These are phyloP conservation scores for Pseudococcus viburni DNA, from an alignment of 2,888 invertebrate species.

Conservation along the genomic window DNA sequence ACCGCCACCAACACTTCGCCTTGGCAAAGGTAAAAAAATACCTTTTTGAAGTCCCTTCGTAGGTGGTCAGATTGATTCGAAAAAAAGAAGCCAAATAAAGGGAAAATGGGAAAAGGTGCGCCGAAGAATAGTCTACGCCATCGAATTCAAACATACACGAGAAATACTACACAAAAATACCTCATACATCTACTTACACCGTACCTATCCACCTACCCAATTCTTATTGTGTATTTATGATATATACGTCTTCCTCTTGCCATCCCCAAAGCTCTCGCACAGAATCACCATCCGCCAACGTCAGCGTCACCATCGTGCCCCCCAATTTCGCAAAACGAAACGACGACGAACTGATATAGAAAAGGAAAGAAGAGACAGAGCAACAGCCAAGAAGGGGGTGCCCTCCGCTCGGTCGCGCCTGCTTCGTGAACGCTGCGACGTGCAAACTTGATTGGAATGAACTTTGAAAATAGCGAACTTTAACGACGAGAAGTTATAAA, in stretches of 20 bases:
- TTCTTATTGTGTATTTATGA: background rate
- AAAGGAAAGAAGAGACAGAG: background rate
- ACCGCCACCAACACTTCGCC: no score
- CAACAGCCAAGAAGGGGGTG: background rate
- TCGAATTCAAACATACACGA: no score
- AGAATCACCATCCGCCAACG: background rate
- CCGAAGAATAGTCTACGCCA: no score
- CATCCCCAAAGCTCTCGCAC: background rate
- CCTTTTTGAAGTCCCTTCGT: background rate
- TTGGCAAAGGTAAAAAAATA: background rate
- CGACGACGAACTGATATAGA: background rate
- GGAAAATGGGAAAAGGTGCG: no score
- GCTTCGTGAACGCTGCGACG: slow-evolving; percentile 58
- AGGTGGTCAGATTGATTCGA: background rate
- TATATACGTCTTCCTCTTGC: background rate
- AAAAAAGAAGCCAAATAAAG: background rate
- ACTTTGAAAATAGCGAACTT: slow-evolving; percentile 68
- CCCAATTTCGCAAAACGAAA: background rate
- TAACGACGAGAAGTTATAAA: slow-evolving; percentile 67
- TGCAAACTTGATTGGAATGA: slow-evolving; percentile 67
- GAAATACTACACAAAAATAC: no score
- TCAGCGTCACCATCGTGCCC: background rate
- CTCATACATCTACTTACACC: no score
- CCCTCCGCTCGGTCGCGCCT: slow-evolving; percentile 44
- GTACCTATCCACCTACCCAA: background rate